phyloP scores from a whole-genome alignment of 2,113 vertebrate species.

The Lynx canadensis region DNA sequence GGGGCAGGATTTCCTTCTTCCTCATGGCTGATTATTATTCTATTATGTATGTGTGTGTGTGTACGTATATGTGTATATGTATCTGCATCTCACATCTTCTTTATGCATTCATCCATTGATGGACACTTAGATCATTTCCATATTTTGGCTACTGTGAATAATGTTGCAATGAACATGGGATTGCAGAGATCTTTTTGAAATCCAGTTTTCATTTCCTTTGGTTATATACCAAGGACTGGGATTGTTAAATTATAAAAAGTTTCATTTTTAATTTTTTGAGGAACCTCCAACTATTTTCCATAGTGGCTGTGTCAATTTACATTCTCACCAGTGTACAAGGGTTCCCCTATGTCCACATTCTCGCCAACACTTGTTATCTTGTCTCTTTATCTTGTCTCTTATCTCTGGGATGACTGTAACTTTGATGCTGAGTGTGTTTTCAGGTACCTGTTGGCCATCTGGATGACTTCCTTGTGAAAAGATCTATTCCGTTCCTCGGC shows the following conservation, averaged over 20 bases:
- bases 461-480: not conserved
- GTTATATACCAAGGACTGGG: not conserved
- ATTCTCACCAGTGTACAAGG: not conserved
- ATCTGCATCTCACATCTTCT: not conserved
- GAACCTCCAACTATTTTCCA: not conserved
- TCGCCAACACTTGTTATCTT: not conserved
- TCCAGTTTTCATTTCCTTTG: not conserved
- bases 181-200: not conserved
- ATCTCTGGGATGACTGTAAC: not conserved
- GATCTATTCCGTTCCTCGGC: not conserved
- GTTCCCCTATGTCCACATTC: not conserved
- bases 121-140: no score
- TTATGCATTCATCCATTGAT: no score
- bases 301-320: not conserved
- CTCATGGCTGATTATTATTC: not conserved
- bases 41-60: not conserved
- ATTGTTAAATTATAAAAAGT: not conserved
- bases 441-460: not conserved
- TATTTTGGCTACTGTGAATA: no score
- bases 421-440: not conserved
- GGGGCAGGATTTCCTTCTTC: not conserved
- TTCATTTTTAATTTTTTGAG: not conserved
- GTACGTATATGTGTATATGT: not conserved
- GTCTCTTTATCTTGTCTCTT: not conserved
- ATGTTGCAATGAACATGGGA: not conserved